Evolutionary conservation across 2,888 invertebrate genomes (phyloP).

Genomic region (Aradus depressus): DNA sequence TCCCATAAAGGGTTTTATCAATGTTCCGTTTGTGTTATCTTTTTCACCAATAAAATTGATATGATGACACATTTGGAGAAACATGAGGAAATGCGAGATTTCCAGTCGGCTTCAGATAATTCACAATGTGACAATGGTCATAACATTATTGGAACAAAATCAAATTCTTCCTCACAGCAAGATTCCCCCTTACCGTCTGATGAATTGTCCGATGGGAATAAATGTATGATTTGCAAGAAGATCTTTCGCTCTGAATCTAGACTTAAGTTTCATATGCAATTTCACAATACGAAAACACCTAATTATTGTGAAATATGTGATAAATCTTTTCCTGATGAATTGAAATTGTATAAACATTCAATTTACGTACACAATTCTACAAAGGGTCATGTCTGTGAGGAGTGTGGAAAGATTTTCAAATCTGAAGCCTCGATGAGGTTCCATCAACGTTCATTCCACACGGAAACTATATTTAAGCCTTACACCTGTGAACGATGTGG

Average conservation of each 20-base stretch:
- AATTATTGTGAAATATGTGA: constrained; percentile 29
- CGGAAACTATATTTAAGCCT: constrained; percentile 24
- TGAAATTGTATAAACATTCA: constrained; percentile 28
- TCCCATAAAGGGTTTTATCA: constrained; percentile 23
- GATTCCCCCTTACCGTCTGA: constrained; percentile 15
- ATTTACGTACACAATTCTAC: constrained; percentile 25
- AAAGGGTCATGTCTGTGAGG: constrained; percentile 28
- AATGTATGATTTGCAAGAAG: constrained; percentile 27
- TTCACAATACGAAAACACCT: constrained; percentile 25
- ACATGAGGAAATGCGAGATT: constrained; percentile 4
- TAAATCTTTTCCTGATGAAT: constrained; percentile 30
- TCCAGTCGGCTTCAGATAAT: not conserved
- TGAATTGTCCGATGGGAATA: constrained; percentile 14
- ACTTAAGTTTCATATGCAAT: constrained; percentile 27
- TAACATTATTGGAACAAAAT: constrained; percentile 18
- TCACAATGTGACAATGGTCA: not conserved
- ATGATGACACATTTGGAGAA: constrained; percentile 25
- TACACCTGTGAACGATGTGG: constrained; percentile 32
- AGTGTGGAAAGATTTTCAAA: constrained; percentile 29
- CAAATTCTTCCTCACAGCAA: constrained; percentile 18
- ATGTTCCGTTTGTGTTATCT: constrained; percentile 26
- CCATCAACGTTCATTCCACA: constrained; percentile 28
- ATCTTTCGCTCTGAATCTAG: constrained; percentile 25
- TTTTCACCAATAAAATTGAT: constrained; percentile 21
- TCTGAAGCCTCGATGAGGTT: constrained; percentile 25